phyloP scores from a whole-genome alignment of 2,113 vertebrate genomes.

The Phaetusa simplex region DNA sequence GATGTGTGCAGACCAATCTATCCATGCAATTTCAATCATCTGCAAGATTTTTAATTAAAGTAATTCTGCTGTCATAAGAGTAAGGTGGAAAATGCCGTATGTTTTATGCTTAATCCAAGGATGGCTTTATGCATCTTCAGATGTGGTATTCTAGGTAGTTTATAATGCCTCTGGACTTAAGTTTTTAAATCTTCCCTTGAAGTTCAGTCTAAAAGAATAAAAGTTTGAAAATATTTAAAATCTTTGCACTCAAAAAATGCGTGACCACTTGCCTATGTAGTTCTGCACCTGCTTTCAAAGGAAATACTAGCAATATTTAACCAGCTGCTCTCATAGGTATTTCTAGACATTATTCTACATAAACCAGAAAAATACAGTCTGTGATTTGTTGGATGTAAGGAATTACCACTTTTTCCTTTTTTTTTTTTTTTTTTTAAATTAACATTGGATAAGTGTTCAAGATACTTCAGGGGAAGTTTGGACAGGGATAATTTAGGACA shows the following conservation, averaged over 20 bases:
- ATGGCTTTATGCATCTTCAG: neutral
- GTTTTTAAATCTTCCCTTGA: neutral
- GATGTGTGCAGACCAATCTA: neutral
- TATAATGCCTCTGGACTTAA: neutral
- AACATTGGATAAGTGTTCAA: neutral
- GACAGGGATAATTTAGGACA: neutral
- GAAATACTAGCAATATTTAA: neutral
- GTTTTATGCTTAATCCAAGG: neutral
- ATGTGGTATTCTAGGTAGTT: neutral
- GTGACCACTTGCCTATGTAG: neutral
- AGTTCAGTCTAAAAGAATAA: neutral
- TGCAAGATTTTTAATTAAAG: neutral
- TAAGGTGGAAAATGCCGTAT: neutral
- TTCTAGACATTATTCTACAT: neutral
- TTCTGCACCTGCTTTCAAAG: neutral
- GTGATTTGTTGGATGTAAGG: neutral
- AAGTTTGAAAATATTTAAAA: neutral
- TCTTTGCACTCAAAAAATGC: neutral
- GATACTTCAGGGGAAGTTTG: neutral
- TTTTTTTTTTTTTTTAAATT: neutral
- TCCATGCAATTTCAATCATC: neutral
- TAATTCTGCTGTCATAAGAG: neutral
- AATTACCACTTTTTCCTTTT: neutral
- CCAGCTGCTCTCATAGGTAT: neutral
- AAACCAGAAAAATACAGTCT: neutral